Conservation (phyloP, 2,797 vertebrate species). For the Microctenopoma stevenorrisi region DNA sequence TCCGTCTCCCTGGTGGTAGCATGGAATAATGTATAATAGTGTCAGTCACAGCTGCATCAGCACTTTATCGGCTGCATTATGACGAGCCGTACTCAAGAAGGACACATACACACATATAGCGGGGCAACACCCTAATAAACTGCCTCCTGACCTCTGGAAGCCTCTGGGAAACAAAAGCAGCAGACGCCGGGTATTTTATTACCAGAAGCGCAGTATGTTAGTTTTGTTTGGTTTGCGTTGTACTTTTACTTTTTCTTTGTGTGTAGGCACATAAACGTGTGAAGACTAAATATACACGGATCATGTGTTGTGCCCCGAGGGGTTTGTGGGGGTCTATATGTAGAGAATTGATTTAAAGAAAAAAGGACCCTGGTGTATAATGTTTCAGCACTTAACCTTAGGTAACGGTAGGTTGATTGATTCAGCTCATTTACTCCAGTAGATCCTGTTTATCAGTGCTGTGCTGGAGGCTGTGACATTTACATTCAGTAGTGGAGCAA, state of each 20-base stretch:
- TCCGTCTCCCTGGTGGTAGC: constrained; percentile 41
- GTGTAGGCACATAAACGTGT: constrained; percentile 16
- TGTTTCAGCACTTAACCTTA: constrained; percentile 68
- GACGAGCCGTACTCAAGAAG: constrained; percentile 51
- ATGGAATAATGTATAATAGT: constrained; percentile 44
- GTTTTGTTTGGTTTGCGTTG: constrained; percentile 27
- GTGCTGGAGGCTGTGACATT: constrained; percentile 47
- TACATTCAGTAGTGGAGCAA: constrained; percentile 22
- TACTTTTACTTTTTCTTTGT: constrained; percentile 27
- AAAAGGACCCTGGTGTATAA: constrained; percentile 57
- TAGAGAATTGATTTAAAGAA: constrained; percentile 60
- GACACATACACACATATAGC: constrained; percentile 14
- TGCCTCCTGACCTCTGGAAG: constrained; percentile 36
- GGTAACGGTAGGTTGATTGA: constrained; percentile 66
- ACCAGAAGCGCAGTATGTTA: constrained; percentile 18
- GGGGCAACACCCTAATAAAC: constrained; percentile 35
- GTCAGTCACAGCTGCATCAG: constrained; percentile 67
- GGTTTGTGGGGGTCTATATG: constrained; percentile 59
- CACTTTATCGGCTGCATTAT: constrained; percentile 73
- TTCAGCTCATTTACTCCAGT: constrained; percentile 54
- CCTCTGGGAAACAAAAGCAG: constrained; percentile 27
- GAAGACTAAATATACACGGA: constrained; percentile 27
- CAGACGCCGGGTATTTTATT: constrained; percentile 15
- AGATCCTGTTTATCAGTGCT: constrained; percentile 56
- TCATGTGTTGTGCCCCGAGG: constrained; percentile 41